Conservation (phyloP, 2,797 vertebrate species). For the Sebastes cheni region DNA sequence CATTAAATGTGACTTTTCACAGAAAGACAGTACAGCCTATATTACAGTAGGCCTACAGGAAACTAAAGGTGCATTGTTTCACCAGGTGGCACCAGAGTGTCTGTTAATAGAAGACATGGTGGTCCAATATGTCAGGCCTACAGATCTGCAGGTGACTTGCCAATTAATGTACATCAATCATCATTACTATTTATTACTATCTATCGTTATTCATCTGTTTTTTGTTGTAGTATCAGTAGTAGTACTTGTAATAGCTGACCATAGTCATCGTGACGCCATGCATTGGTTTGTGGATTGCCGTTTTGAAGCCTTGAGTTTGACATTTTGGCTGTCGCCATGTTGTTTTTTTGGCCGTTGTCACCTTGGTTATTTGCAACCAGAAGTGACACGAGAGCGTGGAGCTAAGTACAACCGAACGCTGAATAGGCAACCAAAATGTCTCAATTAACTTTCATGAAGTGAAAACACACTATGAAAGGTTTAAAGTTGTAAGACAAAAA, state of each 20-base stretch:
- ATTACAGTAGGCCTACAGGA: not conserved
- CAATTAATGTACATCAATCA: not conserved
- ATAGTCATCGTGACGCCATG: too few relatives aligned
- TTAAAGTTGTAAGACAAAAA: too few relatives aligned
- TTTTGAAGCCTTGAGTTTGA: too few relatives aligned
- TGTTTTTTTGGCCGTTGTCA: too few relatives aligned
- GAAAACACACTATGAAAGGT: too few relatives aligned
- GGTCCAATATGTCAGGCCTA: not conserved
- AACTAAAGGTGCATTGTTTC: not conserved
- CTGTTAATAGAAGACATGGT: not conserved
- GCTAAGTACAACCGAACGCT: too few relatives aligned
- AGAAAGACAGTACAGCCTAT: not conserved
- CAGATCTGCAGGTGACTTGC: not conserved
- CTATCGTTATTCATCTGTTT: not conserved
- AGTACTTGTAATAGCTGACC: not conserved
- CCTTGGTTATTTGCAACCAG: too few relatives aligned
- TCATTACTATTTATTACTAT: not conserved
- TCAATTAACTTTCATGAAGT: too few relatives aligned
- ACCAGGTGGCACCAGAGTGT: constrained; percentile 23
- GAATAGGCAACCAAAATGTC: too few relatives aligned
- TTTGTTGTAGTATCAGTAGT: not conserved
- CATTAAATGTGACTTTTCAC: not conserved
- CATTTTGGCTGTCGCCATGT: too few relatives aligned
- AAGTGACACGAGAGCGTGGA: too few relatives aligned
- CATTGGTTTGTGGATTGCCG: too few relatives aligned